These are phyloP conservation scores for Diplodus sargus DNA, from an alignment of 2,797 vertebrate species.

Conservation along the genomic window DNA sequence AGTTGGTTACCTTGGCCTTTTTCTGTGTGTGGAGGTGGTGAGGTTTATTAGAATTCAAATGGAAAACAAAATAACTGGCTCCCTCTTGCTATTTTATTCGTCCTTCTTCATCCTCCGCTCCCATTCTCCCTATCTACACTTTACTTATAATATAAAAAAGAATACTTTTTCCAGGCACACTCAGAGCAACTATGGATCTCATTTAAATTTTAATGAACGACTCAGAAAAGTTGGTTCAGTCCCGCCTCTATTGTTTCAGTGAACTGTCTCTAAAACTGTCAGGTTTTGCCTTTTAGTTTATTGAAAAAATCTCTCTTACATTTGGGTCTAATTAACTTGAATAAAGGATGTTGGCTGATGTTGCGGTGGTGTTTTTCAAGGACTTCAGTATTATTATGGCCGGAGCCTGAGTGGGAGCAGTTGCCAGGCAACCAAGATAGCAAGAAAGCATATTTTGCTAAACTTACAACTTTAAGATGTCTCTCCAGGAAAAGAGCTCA, in stretches of 20 bases:
- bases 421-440: neutral
- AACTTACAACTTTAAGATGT: neutral
- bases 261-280: neutral
- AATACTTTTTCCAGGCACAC: conserved; percentile 7
- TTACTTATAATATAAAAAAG: neutral
- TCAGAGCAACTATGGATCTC: neutral
- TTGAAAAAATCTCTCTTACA: neutral
- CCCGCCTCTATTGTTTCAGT: neutral
- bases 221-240: neutral
- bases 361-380: neutral
- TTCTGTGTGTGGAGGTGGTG: conserved; percentile 13
- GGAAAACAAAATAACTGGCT: conserved; percentile 23
- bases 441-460: neutral
- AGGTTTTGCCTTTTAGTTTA: neutral
- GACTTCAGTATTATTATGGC: neutral
- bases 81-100: conserved; percentile 11
- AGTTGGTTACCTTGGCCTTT: conserved; percentile 8
- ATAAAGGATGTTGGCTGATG: neutral
- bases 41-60: conserved; percentile 43
- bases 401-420: neutral
- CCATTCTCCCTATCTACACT: neutral
- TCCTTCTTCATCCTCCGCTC: neutral
- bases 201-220: conserved; percentile 3
- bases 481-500: neutral
- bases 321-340: conserved; percentile 1